phyloP scores from a whole-genome alignment of 2,113 vertebrate species.

The Menidia beryllina region DNA sequence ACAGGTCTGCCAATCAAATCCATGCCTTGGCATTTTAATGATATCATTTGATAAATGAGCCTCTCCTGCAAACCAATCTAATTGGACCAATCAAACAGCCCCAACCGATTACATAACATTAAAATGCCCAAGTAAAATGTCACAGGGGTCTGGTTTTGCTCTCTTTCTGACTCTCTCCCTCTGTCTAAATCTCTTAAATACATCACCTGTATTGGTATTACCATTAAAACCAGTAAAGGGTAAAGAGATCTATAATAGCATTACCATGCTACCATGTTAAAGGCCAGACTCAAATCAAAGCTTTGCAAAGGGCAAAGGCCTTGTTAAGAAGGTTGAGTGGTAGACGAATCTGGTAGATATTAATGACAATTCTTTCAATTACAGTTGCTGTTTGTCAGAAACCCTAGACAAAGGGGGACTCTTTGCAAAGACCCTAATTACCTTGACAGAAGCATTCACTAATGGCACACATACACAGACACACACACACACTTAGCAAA shows the following conservation, averaged over 20 bases:
- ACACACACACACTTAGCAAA: no score
- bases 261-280: conserved; percentile 61
- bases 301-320: conserved; percentile 63
- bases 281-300: conserved; percentile 67
- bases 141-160: conserved; percentile 43
- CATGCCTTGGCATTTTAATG: conserved; percentile 65
- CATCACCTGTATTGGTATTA: conserved; percentile 63
- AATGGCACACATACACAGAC: background rate
- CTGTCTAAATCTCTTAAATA: conserved; percentile 3
- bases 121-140: conserved; percentile 77
- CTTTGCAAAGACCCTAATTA: conserved; percentile 4
- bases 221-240: conserved; percentile 69
- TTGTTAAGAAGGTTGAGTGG: conserved; percentile 49
- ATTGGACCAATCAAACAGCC: conserved; percentile 64
- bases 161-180: conserved; percentile 13
- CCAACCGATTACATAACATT: conserved; percentile 58
- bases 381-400: conserved; percentile 50
- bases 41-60: conserved; percentile 65
- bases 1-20: conserved; percentile 47
- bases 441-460: conserved; percentile 8
- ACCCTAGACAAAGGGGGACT: background rate
- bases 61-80: conserved; percentile 34
- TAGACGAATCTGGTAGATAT: conserved; percentile 56
- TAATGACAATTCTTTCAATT: conserved; percentile 61
- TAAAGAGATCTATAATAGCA: conserved; percentile 63